Conservation (phyloP, 2,797 vertebrate species). For the Halcyon badia region DNA sequence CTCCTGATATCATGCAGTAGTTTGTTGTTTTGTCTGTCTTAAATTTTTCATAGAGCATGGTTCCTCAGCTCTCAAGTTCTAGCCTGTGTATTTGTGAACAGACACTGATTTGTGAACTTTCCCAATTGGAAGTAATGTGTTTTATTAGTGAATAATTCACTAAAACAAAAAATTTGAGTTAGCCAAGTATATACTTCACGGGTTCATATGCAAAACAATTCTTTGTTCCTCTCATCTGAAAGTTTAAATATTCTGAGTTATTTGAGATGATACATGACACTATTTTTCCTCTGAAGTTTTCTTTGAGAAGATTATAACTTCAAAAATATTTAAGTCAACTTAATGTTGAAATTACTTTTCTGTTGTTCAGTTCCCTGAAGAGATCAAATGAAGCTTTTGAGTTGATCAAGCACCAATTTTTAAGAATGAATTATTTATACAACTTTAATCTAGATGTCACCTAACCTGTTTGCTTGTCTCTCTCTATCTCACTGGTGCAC, state of each 20-base stretch:
- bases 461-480: neutral
- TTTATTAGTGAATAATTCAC: neutral
- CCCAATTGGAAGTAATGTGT: neutral
- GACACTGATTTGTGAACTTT: neutral
- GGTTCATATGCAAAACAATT: neutral
- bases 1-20: neutral
- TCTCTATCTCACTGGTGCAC: neutral
- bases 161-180: neutral
- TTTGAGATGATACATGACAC: slow-evolving; percentile 1
- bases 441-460: slow-evolving; percentile 16
- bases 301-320: neutral
- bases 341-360: slow-evolving; percentile 55
- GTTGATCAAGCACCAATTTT: slow-evolving; percentile 49
- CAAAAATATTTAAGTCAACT: slow-evolving; percentile 31
- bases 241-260: neutral
- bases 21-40: neutral
- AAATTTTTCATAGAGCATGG: neutral
- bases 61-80: neutral
- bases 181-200: neutral
- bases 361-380: slow-evolving; percentile 23
- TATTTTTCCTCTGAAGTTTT: slow-evolving; percentile 40
- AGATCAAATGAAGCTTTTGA: slow-evolving; percentile 58
- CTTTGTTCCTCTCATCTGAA: slow-evolving; percentile 25
- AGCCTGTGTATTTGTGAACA: neutral
- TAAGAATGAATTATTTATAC: slow-evolving; percentile 47